Evolutionary conservation across 2,797 vertebrate genomes (phyloP), one percentile per base, ranked within the genome.

Genomic region (Pangasius sanitwongsei): DNA sequence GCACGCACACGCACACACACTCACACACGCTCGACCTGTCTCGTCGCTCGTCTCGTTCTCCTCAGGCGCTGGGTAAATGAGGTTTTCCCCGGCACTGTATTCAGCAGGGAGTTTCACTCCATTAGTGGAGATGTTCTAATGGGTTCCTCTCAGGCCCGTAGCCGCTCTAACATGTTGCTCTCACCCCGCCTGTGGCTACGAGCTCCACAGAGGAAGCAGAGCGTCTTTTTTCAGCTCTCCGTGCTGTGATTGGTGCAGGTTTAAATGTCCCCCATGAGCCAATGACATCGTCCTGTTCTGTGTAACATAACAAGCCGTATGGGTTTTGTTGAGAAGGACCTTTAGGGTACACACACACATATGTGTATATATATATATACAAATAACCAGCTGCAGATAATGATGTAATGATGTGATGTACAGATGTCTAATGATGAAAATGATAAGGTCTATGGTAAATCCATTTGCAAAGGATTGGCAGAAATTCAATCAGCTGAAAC

Each of bases 91-190:
- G 92, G 93, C 90, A 74, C 93, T 89, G 90, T 90, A 93, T 93
- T 95, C 96, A 94, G 95, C 94, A 92, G 95, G 95, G 96, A 96
- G 96, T 96, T 95, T 93, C 90, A 95, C 95, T 95, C 95, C 95
- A 96, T 96, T 97, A 95, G 94, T 89, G 86, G 65, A 88, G 89
- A 92, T 86, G 89, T 91, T 90, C 90, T 91, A 91, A 92, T 92
- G 90, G 91, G 89, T 88, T 90, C 89, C 89, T 92, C 88, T 91
- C 82, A 70, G 84, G 84, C 84, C 84, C 67, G 67, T 81, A 72
- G 89, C 78, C 50, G 11, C 81, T 63, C 87, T 80, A 88, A 89
- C 86, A 78, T 90, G 89, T 91, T 90, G 90, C 90, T 78, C 55
- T 87, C 77, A 83, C 57, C 28, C 4, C 70, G 89, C 87, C 90